A percentile compares a stretch with the other conserved stretches of the same genome.
phyloP scores from a whole-genome alignment of 2,113 vertebrate genomes.

The Gambusia holbrooki region DNA sequence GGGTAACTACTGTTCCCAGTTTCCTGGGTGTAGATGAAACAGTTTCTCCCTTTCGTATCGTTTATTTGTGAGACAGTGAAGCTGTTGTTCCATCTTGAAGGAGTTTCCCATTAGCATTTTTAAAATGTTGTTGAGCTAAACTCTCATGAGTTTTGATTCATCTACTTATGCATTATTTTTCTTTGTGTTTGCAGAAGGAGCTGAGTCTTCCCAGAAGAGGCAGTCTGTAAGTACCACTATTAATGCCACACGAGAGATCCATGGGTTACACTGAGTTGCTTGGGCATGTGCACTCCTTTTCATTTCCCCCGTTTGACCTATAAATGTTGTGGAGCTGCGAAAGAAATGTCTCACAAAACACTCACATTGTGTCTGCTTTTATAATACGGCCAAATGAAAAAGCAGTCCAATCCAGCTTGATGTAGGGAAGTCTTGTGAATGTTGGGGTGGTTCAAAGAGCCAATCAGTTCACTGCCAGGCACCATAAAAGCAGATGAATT shows the following conservation, averaged over 20 bases:
- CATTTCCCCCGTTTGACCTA: not conserved
- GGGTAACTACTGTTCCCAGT: constrained; percentile 1
- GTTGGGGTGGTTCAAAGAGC: not conserved
- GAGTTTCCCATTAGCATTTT: not conserved
- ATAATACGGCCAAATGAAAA: not conserved
- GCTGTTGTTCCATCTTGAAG: not conserved
- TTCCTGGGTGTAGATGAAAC: not conserved
- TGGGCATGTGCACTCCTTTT: not conserved
- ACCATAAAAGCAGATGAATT: not conserved
- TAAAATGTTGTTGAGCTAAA: not conserved
- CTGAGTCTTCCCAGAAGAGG: constrained; percentile 97
- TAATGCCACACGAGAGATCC: constrained; percentile 1
- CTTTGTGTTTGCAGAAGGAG: constrained; percentile 90
- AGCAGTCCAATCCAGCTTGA: not conserved
- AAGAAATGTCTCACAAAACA: not conserved
- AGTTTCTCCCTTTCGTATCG: constrained; percentile 28
- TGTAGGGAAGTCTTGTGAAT: not conserved
- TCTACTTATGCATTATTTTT: constrained; percentile 15
- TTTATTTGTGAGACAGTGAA: constrained; percentile 17
- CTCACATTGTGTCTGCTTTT: not conserved
- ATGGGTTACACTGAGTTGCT: not conserved
- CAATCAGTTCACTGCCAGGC: not conserved
- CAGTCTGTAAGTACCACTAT: constrained; percentile 91
- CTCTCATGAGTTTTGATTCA: not conserved
- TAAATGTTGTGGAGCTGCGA: not conserved